Evolutionary conservation across 2,797 vertebrate species (phyloP).

Genomic region (Sternotherus odoratus): DNA sequence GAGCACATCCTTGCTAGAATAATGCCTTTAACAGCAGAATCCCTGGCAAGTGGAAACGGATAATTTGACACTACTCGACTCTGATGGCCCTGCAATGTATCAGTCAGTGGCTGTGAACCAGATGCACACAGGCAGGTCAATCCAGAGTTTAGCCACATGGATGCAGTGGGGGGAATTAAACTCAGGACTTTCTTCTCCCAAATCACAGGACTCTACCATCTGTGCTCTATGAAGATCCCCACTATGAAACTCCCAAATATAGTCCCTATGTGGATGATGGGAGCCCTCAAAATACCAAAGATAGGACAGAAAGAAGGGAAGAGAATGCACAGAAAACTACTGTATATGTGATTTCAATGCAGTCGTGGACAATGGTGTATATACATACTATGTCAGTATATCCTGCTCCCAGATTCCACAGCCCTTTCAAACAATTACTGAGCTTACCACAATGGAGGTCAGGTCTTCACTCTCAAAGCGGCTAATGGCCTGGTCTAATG

Average conservation of each 20-base stretch:
- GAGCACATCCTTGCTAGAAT: background rate
- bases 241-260: background rate
- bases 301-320: background rate
- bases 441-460: constrained; percentile 91
- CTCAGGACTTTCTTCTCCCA: background rate
- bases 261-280: background rate
- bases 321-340: background rate
- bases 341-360: background rate
- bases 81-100: constrained; percentile 2
- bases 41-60: constrained; percentile 28
- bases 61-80: constrained; percentile 57
- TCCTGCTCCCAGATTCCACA: background rate
- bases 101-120: constrained; percentile 4
- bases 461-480: constrained; percentile 94
- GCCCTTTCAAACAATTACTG: background rate
- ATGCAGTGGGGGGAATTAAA: constrained; percentile 10
- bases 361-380: background rate
- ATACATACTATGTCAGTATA: background rate
- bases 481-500: constrained; percentile 92
- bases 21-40: constrained; percentile 27
- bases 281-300: background rate
- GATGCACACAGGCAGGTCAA: fast-evolving
- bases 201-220: background rate
- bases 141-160: background rate
- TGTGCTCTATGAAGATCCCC: background rate